Percentiles rank a stretch among this genome's conserved stretches.
Evolutionary conservation across 2,888 invertebrate genomes (phyloP).

Genomic region (Heliconius aoede): DNA sequence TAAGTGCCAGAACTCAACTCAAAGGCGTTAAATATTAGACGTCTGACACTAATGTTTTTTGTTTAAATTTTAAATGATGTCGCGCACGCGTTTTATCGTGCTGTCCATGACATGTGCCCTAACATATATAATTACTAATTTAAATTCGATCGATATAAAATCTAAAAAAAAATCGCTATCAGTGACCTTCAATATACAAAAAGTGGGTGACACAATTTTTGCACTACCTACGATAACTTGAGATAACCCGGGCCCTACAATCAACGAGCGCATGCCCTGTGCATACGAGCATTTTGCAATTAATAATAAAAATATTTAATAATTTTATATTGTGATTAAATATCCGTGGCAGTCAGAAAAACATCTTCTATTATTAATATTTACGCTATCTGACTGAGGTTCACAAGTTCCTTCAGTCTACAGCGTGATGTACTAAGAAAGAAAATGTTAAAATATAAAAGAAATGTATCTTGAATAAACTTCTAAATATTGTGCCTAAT

Average conservation of each 20-base stretch:
- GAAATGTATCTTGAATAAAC: not conserved
- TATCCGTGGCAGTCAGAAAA: not conserved
- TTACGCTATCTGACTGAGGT: not conserved
- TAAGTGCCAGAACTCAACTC: too few relatives aligned
- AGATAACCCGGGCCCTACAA: constrained; percentile 54
- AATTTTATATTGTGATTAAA: not conserved
- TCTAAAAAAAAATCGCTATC: constrained; percentile 63
- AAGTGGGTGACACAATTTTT: constrained; percentile 74
- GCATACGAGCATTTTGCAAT: constrained; percentile 37
- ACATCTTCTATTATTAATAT: not conserved
- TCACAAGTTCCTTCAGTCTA: too few relatives aligned
- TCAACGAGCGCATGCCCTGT: constrained; percentile 41
- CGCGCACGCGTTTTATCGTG: constrained; percentile 58
- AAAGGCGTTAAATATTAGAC: constrained; percentile 11
- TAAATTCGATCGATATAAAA: constrained; percentile 63
- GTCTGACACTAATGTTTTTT: constrained; percentile 21
- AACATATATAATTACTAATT: constrained; percentile 50
- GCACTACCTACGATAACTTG: constrained; percentile 52
- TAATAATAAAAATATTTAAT: constrained; percentile 21
- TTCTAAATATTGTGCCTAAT: not conserved
- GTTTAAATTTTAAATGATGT: constrained; percentile 49
- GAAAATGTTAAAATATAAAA: not conserved
- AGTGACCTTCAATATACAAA: constrained; percentile 74
- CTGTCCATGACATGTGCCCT: constrained; percentile 72
- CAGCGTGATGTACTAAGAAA: too few relatives aligned